Evolutionary conservation across 2,888 invertebrate species (phyloP).

Genomic region (Periphyllus acericola): DNA sequence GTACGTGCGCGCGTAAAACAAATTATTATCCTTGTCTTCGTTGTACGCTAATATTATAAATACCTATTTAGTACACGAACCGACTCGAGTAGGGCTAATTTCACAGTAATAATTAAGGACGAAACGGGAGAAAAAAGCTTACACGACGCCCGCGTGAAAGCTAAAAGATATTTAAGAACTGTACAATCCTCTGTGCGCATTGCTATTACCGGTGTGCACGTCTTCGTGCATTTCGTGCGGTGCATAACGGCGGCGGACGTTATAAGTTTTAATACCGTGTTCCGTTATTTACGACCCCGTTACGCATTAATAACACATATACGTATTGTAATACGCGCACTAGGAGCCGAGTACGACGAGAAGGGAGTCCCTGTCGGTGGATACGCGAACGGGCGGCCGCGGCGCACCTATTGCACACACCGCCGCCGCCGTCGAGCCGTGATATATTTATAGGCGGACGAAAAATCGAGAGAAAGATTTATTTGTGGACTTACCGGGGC

Average conservation of each 20-base stretch:
- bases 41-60: too few species aligned
- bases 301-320: slow-evolving; percentile 21
- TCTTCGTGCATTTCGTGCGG: neutral
- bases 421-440: neutral
- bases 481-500: slow-evolving; percentile 46
- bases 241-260: slow-evolving; percentile 7
- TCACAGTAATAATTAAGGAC: neutral
- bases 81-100: neutral
- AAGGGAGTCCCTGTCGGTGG: neutral
- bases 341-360: neutral
- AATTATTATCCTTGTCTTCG: neutral
- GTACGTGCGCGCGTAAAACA: too few species aligned
- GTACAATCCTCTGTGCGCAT: neutral
- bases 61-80: too few species aligned
- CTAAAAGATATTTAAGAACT: too few species aligned
- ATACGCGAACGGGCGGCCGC: neutral
- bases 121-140: neutral
- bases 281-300: slow-evolving; percentile 60
- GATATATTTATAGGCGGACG: slow-evolving; percentile 49
- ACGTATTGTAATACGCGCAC: neutral
- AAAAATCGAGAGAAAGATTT: slow-evolving; percentile 59
- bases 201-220: neutral
- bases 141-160: neutral
- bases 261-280: slow-evolving; percentile 59
- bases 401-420: neutral